A percentile compares a stretch with the other conserved stretches of the same genome.
Conservation (phyloP, 2,113 vertebrate genomes). For the Lamprologus sp. region DNA sequence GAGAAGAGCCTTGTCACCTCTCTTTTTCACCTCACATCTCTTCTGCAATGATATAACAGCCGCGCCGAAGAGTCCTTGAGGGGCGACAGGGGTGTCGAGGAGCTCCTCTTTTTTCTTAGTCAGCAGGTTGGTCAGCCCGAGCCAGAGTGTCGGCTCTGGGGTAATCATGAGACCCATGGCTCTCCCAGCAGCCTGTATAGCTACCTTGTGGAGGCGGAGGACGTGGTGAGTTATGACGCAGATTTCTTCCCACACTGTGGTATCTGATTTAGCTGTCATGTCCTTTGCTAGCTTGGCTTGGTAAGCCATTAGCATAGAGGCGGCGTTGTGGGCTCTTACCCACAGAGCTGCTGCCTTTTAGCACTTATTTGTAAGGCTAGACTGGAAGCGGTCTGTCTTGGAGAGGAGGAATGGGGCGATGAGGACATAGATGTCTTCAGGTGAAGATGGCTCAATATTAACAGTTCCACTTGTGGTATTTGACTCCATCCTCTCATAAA, state of each 20-base stretch:
- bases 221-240: neutral
- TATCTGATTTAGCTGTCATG: neutral
- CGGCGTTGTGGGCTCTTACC: neutral
- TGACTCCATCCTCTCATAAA: neutral
- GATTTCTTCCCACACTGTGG: neutral
- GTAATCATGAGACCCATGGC: neutral
- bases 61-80: fast-evolving
- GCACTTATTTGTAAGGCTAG: neutral
- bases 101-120: neutral
- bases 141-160: neutral
- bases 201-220: neutral
- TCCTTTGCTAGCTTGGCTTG: neutral
- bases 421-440: neutral
- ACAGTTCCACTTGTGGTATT: neutral
- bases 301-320: neutral
- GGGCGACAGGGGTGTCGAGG: neutral
- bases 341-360: neutral
- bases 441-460: neutral
- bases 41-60: neutral
- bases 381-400: neutral
- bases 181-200: neutral
- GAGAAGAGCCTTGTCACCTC: neutral
- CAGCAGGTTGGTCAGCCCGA: neutral
- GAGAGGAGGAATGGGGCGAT: neutral
- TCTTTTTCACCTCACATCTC: neutral